These are phyloP conservation scores for Deilephila elpenor DNA, from an alignment of 2,888 invertebrate genomes.

Conservation along the genomic window DNA sequence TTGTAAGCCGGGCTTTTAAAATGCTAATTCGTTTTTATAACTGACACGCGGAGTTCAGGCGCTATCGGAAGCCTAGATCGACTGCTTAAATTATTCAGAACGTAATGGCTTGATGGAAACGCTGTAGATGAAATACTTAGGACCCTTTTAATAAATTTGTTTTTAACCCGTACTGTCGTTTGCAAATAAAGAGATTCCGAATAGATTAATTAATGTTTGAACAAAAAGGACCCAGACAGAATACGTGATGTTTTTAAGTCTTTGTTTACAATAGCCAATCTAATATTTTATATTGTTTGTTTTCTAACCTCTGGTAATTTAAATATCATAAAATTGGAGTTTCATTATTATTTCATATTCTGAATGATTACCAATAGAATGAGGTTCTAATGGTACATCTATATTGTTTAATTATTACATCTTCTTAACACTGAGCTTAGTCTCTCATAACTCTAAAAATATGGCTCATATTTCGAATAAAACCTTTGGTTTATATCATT, in stretches of 20 bases:
- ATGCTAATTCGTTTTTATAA: slow-evolving; percentile 27
- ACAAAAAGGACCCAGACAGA: background rate
- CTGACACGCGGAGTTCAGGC: background rate
- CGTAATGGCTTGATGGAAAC: slow-evolving; percentile 8
- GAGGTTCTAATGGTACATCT: too few species aligned
- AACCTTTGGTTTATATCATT: too few species aligned
- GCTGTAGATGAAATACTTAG: slow-evolving; percentile 12
- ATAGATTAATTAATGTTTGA: slow-evolving; percentile 6
- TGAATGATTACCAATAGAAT: too few species aligned
- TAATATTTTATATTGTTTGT: background rate
- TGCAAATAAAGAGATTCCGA: slow-evolving; percentile 2
- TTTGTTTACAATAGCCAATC: background rate
- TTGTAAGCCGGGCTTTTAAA: slow-evolving; percentile 44
- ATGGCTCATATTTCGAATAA: too few species aligned
- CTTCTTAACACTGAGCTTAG: too few species aligned
- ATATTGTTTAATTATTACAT: too few species aligned
- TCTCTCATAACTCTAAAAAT: too few species aligned
- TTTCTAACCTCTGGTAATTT: background rate
- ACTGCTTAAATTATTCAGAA: slow-evolving; percentile 17
- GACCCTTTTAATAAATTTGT: background rate
- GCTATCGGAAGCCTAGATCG: background rate
- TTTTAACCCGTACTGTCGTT: background rate
- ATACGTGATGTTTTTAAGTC: background rate
- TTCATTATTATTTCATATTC: too few species aligned
- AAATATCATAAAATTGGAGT: background rate